Conservation (phyloP, 1,140 invertebrate genomes). For the Mesaphorura yosii region DNA sequence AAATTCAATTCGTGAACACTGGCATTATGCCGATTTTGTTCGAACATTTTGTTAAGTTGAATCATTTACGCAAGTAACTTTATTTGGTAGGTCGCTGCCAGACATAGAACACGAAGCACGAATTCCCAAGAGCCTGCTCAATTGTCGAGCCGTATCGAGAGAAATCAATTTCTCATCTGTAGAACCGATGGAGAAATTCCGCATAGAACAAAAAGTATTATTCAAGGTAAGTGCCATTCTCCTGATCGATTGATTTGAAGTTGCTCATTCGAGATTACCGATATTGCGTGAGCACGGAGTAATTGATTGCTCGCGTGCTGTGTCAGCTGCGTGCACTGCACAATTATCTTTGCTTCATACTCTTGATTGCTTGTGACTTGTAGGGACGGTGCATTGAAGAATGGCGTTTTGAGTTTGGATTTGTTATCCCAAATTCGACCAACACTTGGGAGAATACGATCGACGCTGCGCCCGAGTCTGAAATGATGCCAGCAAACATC, state of each 20-base stretch:
- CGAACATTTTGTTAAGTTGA: background rate
- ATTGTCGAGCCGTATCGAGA: conserved; percentile 86
- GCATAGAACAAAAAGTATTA: conserved; percentile 83
- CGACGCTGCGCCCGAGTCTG: conserved; percentile 94
- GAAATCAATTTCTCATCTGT: conserved; percentile 98
- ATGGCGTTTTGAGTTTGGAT: conserved; percentile 99
- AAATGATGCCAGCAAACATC: conserved; percentile 99
- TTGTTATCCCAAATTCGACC: conserved; percentile 95
- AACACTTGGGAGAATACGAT: conserved; percentile 99
- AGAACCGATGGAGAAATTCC: conserved; percentile 91
- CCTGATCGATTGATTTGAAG: no score
- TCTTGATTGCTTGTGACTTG: no score
- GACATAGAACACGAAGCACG: conserved; percentile 87
- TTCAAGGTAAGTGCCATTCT: conserved; percentile 54
- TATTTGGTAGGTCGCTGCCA: conserved; percentile 53
- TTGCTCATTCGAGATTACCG: no score
- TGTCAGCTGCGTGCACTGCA: no score
- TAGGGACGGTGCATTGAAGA: conserved; percentile 77
- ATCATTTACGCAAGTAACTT: conserved; percentile 2
- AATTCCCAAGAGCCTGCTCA: conserved; percentile 91
- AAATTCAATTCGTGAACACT: no score
- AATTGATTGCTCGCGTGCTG: background rate
- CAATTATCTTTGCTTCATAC: no score
- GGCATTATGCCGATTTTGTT: background rate
- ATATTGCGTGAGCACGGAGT: no score